Percentiles rank a stretch among this genome's conserved stretches.
Conservation (phyloP, 2,797 vertebrate species). For the Heteromormyrus szaboi region DNA sequence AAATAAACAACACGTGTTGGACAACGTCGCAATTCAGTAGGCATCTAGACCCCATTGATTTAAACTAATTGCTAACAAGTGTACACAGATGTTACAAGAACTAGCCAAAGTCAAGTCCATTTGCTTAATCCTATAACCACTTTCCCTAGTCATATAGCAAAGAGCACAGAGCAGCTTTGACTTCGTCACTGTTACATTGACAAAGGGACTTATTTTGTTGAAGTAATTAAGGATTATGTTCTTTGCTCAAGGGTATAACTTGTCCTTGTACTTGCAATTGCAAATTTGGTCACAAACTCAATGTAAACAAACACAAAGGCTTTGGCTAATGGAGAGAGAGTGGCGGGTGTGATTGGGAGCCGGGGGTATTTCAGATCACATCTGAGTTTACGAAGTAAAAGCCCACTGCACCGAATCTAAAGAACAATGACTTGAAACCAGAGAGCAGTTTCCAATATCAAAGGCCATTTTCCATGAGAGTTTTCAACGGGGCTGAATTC, state of each 20-base stretch:
- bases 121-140: conserved; percentile 6
- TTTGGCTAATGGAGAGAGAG: not conserved
- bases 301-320: conserved; percentile 12
- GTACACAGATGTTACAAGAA: not conserved
- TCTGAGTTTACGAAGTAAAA: not conserved
- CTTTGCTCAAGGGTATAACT: conserved; percentile 13
- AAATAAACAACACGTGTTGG: not conserved
- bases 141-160: not conserved
- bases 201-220: conserved; percentile 6
- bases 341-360: not conserved
- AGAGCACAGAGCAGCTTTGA: not conserved
- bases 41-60: not conserved
- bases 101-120: not conserved
- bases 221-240: conserved; percentile 11
- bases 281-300: not conserved
- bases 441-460: conserved; percentile 13
- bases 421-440: not conserved
- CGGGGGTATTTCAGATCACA: not conserved
- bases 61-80: not conserved
- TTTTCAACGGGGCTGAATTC: not conserved
- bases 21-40: not conserved
- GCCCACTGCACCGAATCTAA: not conserved
- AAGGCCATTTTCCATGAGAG: not conserved
- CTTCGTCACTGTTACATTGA: not conserved
- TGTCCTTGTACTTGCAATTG: conserved; percentile 4